These are phyloP conservation scores for Todiramphus saurophagus DNA, from an alignment of 2,113 vertebrate genomes.

Conservation along the genomic window DNA sequence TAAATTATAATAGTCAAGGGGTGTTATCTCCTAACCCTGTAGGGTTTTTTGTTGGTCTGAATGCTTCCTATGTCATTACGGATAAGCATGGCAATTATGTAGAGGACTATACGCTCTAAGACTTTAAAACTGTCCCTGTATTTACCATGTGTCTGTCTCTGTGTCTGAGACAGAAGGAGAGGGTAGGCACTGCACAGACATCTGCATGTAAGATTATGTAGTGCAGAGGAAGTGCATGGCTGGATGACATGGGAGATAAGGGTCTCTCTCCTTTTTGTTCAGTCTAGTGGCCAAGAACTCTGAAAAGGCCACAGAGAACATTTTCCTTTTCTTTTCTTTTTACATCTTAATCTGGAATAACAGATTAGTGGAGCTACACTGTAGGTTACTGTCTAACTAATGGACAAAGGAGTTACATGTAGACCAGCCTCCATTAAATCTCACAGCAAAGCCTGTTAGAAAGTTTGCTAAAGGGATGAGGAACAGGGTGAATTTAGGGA, in stretches of 20 bases:
- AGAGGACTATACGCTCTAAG: neutral
- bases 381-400: neutral
- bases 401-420: neutral
- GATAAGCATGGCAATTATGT: slow-evolving; percentile 6
- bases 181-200: neutral
- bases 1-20: slow-evolving; percentile 21
- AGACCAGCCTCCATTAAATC: neutral
- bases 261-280: neutral
- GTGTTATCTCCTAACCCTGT: neutral
- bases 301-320: neutral
- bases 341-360: neutral
- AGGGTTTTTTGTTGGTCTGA: neutral
- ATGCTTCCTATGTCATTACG: slow-evolving; percentile 29
- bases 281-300: neutral
- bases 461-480: neutral
- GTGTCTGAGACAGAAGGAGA: neutral
- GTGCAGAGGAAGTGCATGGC: neutral
- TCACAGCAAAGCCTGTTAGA: neutral
- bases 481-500: neutral
- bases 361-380: neutral
- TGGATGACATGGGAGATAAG: neutral
- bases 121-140: neutral
- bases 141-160: neutral
- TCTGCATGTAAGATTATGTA: neutral
- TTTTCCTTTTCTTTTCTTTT: neutral